Evolutionary conservation across 2,113 vertebrate genomes (phyloP).

Genomic region (Coryphaenoides rupestris): DNA sequence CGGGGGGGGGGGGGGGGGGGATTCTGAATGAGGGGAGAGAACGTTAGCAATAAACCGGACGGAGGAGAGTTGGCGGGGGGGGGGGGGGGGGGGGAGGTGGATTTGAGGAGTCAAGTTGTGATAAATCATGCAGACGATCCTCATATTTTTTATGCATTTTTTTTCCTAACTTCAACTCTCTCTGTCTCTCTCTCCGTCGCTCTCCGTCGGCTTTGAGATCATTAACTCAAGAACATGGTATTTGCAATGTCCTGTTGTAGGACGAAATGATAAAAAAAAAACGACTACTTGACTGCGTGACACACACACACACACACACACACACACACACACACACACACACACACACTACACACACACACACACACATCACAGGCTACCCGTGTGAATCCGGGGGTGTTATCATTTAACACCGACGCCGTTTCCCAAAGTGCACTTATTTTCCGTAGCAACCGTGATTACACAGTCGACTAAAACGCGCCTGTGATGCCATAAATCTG

Average conservation of each 20-base stretch:
- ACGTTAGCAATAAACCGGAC: not conserved
- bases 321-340: too few species aligned
- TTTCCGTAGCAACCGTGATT: slow-evolving; percentile 34
- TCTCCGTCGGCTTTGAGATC: slow-evolving; percentile 35
- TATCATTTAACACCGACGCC: not conserved
- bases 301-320: slow-evolving; percentile 7
- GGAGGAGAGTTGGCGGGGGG: too few species aligned
- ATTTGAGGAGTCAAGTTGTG: too few species aligned
- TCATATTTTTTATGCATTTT: too few species aligned
- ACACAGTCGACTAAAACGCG: slow-evolving; percentile 8
- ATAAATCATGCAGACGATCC: too few species aligned
- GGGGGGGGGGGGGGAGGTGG: too few species aligned
- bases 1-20: too few species aligned
- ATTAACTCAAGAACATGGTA: slow-evolving; percentile 44
- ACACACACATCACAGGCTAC: too few species aligned
- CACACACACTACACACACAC: too few species aligned
- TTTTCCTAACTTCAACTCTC: too few species aligned
- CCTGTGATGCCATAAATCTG: slow-evolving; percentile 18
- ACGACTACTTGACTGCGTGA: not conserved
- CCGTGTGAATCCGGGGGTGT: too few species aligned
- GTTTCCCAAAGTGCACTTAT: slow-evolving; percentile 26
- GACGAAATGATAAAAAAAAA: slow-evolving; percentile 33
- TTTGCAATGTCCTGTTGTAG: slow-evolving; percentile 54
- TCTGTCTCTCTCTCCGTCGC: not conserved
- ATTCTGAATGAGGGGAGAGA: slow-evolving; percentile 22